These are phyloP conservation scores for Drosophila nebulosa DNA, from an alignment of 1,140 invertebrate genomes.

Conservation along the genomic window DNA sequence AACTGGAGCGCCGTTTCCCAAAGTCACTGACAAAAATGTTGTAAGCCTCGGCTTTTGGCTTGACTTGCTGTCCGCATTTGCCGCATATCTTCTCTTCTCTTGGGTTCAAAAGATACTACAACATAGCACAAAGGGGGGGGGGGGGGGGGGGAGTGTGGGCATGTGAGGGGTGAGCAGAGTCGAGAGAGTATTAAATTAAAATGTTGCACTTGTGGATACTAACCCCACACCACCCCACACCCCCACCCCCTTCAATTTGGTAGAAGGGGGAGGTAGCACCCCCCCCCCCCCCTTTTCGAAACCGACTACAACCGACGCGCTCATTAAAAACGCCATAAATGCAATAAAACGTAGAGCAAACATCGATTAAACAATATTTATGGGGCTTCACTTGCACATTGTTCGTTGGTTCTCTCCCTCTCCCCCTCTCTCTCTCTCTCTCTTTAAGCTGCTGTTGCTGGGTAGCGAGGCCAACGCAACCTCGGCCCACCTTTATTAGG, in stretches of 20 bases:
- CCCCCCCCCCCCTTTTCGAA: background rate
- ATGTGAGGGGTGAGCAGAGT: constrained; percentile 1
- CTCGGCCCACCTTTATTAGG: constrained; percentile 4
- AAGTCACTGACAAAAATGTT: constrained; percentile 80
- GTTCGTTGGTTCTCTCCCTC: constrained; percentile 60
- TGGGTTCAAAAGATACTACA: background rate
- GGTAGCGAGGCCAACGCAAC: background rate
- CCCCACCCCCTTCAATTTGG: background rate
- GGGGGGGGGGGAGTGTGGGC: background rate
- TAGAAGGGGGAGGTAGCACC: background rate
- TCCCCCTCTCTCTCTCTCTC: background rate
- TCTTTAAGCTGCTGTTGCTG: background rate
- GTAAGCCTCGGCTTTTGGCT: constrained; percentile 62
- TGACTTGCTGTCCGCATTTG: constrained; percentile 43
- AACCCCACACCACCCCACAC: background rate
- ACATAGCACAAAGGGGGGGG: constrained; percentile 31
- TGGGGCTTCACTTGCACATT: constrained; percentile 81
- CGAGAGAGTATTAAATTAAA: constrained; percentile 78
- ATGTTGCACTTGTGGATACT: constrained; percentile 70
- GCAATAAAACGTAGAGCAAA: constrained; percentile 81
- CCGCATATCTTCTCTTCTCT: too few relatives aligned
- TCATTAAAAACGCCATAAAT: constrained; percentile 81
- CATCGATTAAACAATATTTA: constrained; percentile 81
- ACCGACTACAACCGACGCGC: constrained; percentile 39
- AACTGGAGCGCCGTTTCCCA: constrained; percentile 54